phyloP scores from a whole-genome alignment of 2,113 vertebrate genomes.

The Empidonax traillii region DNA sequence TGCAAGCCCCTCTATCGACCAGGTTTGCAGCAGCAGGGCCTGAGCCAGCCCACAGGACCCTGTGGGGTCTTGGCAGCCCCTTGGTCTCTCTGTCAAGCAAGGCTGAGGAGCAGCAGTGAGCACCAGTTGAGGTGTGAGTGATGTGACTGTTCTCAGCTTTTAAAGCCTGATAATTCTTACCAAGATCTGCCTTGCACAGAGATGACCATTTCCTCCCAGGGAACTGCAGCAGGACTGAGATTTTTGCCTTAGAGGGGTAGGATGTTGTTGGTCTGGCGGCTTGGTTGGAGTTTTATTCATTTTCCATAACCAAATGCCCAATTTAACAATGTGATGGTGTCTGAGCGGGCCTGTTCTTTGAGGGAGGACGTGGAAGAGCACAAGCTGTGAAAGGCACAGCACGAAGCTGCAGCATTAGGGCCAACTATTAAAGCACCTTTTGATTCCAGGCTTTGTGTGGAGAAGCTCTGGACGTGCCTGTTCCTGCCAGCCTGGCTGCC shows the following conservation, averaged over 20 bases:
- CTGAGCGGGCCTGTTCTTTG: background rate
- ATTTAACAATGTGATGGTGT: background rate
- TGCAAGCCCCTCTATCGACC: background rate
- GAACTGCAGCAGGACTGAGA: background rate
- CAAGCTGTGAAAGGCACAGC: background rate
- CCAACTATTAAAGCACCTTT: background rate
- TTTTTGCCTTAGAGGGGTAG: background rate
- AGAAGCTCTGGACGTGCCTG: background rate
- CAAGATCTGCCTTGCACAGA: background rate
- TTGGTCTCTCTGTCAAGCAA: background rate
- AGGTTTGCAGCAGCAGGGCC: background rate
- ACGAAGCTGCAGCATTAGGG: background rate
- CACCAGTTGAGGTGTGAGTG: background rate
- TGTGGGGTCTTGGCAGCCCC: accelerated
- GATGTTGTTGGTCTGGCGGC: background rate
- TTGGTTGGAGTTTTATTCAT: background rate
- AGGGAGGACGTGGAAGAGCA: background rate
- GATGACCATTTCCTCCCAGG: background rate
- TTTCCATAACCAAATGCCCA: background rate
- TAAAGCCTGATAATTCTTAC: background rate
- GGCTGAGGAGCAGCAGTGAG: background rate
- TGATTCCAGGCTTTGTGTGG: background rate
- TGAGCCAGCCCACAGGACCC: background rate
- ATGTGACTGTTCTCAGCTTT: background rate
- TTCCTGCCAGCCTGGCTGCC: background rate